These are phyloP conservation scores for Acanthisitta chloris DNA, from an alignment of 2,113 vertebrate species.

Conservation along the genomic window DNA sequence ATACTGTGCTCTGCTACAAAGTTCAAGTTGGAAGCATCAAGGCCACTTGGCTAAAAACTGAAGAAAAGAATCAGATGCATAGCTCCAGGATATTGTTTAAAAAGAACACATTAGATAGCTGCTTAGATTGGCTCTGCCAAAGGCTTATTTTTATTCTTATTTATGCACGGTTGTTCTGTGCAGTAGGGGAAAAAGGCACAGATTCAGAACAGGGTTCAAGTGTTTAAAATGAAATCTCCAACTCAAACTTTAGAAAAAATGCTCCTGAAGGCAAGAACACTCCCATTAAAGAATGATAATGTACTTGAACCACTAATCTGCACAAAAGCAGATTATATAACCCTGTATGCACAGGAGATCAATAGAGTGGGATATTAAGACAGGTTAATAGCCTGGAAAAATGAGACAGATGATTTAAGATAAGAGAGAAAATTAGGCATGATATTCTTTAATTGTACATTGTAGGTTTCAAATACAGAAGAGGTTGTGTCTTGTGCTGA, in stretches of 20 bases:
- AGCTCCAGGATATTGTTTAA: background rate
- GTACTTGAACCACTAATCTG: background rate
- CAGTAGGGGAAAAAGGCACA: background rate
- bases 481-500: background rate
- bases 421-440: background rate
- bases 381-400: background rate
- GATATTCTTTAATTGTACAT: background rate
- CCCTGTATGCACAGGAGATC: background rate
- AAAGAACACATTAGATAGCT: background rate
- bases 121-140: background rate
- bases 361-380: background rate
- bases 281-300: background rate
- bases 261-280: background rate
- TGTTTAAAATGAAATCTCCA: background rate
- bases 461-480: background rate
- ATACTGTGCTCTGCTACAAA: background rate
- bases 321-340: background rate
- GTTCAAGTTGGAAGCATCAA: background rate
- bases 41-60: background rate
- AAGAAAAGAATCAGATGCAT: background rate
- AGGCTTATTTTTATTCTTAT: background rate
- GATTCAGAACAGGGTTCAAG: background rate
- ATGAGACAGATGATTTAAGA: background rate
- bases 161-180: background rate
- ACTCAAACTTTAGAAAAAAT: background rate